Conservation (phyloP, 2,113 vertebrate genomes). For the Melanostigma gelatinosum region DNA sequence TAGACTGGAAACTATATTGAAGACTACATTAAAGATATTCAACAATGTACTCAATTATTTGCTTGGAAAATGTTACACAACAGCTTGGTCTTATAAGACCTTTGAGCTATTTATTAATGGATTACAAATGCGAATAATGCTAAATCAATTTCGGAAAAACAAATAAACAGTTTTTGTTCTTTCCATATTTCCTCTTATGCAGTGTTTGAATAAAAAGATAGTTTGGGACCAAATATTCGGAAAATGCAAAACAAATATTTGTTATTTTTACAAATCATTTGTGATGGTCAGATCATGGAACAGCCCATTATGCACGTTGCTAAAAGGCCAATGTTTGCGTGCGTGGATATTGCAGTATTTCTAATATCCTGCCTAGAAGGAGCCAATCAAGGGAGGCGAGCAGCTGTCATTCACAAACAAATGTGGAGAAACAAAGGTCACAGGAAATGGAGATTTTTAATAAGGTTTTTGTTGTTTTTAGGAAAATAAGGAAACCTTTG, state of each 20-base stretch:
- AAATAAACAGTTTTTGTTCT: not conserved
- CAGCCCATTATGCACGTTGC: not conserved
- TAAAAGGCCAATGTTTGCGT: not conserved
- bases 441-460: constrained; percentile 4
- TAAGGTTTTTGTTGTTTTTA: constrained; percentile 27
- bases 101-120: not conserved
- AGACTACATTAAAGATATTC: not conserved
- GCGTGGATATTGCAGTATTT: not conserved
- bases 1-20: not conserved
- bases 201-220: not conserved
- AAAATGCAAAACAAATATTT: not conserved
- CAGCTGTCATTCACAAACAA: not conserved
- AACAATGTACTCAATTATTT: not conserved
- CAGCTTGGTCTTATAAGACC: not conserved
- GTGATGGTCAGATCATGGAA: not conserved
- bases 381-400: not conserved
- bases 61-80: not conserved
- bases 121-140: not conserved
- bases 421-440: not conserved
- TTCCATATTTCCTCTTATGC: not conserved
- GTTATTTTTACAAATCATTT: not conserved
- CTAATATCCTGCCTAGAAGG: not conserved
- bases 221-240: not conserved
- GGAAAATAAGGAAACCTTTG: constrained; percentile 19
- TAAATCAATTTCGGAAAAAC: not conserved